Percentiles rank a stretch among this genome's conserved stretches.
phyloP scores from a whole-genome alignment of 2,888 invertebrate species.

The Cosmia pyralina region DNA sequence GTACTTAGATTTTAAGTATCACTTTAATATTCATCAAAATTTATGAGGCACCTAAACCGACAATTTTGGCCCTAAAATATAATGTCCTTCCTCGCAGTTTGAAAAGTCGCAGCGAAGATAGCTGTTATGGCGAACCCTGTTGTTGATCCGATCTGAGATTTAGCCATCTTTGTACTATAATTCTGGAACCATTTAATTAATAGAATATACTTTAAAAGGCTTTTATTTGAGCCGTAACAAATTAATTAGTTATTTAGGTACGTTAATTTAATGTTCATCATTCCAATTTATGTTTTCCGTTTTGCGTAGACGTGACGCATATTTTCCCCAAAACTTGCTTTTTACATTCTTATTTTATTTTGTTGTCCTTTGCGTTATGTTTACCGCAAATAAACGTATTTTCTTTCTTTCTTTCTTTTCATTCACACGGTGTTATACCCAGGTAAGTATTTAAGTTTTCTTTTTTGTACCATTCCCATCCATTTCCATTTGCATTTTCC shows the following conservation, averaged over 20 bases:
- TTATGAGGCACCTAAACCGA: slow-evolving; percentile 50
- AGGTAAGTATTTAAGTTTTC: background rate
- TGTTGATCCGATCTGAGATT: slow-evolving; percentile 39
- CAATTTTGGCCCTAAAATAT: slow-evolving; percentile 49
- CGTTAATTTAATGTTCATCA: slow-evolving; percentile 10
- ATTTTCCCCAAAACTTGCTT: too few relatives aligned
- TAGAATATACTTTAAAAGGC: slow-evolving; percentile 17
- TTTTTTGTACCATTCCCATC: background rate
- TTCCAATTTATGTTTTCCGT: slow-evolving; percentile 1
- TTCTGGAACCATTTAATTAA: slow-evolving; percentile 33
- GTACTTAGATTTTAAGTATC: slow-evolving; percentile 55
- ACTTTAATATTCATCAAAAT: slow-evolving; percentile 60
- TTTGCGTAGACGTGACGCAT: too few relatives aligned
- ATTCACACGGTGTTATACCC: background rate
- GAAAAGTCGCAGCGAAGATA: slow-evolving; percentile 52
- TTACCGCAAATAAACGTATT: too few relatives aligned
- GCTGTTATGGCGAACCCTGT: slow-evolving; percentile 30
- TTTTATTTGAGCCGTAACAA: slow-evolving; percentile 13
- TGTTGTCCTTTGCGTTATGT: too few relatives aligned
- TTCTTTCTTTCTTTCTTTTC: too few relatives aligned
- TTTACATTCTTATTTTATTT: too few relatives aligned
- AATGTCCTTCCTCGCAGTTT: slow-evolving; percentile 54
- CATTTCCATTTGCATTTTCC: too few relatives aligned
- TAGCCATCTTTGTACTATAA: slow-evolving; percentile 20
- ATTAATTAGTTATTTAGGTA: slow-evolving; percentile 13